Evolutionary conservation across 2,113 vertebrate genomes (phyloP).

Genomic region (Rhizomys pruinosus): DNA sequence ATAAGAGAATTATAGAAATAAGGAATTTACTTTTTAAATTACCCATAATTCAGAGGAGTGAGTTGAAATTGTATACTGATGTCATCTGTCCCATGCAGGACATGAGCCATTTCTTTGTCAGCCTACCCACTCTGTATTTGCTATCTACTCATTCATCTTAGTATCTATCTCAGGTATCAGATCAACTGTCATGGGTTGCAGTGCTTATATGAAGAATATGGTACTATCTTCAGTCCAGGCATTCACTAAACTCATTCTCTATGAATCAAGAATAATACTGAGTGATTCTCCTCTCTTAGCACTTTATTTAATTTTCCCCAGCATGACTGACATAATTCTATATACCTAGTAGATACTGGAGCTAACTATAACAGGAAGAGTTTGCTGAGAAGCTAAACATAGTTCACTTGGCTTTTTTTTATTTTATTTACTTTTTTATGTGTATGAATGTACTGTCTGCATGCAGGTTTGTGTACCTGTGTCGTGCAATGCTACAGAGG

Average conservation of each 20-base stretch:
- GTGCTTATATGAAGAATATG: neutral
- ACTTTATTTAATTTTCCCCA: neutral
- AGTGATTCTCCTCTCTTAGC: neutral
- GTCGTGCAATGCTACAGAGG: too few relatives aligned
- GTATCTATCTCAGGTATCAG: neutral
- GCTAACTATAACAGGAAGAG: neutral
- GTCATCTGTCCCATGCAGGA: neutral
- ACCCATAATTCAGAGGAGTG: neutral
- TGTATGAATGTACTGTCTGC: too few relatives aligned
- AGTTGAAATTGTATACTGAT: neutral
- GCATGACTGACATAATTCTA: neutral
- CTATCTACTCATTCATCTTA: neutral
- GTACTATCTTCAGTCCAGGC: neutral
- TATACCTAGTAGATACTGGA: neutral
- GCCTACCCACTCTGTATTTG: rapidly evolving
- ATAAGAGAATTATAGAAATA: neutral
- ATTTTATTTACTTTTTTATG: too few relatives aligned
- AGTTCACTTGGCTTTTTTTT: slow-evolving; percentile 39
- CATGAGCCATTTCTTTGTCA: neutral
- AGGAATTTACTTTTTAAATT: neutral
- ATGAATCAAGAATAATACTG: neutral
- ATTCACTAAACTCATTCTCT: neutral
- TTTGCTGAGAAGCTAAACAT: neutral
- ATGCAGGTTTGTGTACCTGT: too few relatives aligned
- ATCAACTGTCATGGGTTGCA: neutral